A percentile compares a stretch with the other conserved stretches of the same genome.
Evolutionary conservation across 2,888 invertebrate genomes (phyloP).

Genomic region (Stenotaenia linearis): DNA sequence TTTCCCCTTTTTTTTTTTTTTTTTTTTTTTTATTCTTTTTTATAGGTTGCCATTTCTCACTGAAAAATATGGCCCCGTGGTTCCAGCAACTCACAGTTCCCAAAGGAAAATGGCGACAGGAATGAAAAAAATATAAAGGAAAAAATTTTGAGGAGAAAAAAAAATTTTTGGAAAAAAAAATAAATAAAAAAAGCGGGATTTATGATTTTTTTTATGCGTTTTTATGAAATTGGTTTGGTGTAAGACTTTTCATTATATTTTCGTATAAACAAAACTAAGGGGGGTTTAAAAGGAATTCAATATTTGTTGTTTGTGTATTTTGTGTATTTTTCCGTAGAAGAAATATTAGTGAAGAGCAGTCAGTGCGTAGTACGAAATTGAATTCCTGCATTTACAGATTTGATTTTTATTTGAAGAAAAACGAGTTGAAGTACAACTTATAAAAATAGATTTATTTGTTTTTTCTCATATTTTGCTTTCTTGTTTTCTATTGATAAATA

Average conservation of each 20-base stretch:
- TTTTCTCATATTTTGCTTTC: not conserved
- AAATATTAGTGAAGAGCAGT: not conserved
- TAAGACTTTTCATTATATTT: not conserved
- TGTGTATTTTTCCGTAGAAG: not conserved
- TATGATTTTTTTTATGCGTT: not conserved
- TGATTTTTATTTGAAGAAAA: not conserved
- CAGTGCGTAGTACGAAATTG: not conserved
- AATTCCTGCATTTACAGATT: not conserved
- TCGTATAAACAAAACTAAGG: not conserved
- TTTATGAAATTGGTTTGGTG: not conserved
- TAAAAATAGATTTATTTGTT: not conserved
- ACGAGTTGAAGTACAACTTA: not conserved
- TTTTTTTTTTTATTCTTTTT: not conserved
- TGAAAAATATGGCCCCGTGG: constrained; percentile 26
- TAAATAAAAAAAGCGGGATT: not conserved
- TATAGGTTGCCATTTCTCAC: constrained; percentile 20
- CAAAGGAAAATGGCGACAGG: constrained; percentile 20
- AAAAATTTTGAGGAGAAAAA: not conserved
- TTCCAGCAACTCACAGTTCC: constrained; percentile 26
- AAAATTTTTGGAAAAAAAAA: not conserved
- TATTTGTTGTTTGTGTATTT: not conserved
- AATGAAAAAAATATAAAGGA: constrained; percentile 22
- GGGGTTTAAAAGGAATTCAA: not conserved
- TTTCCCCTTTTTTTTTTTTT: not conserved
- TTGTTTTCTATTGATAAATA: not conserved